Evolutionary conservation across 2,113 vertebrate species (phyloP), one percentile per base, ranked within the genome.

Genomic region (Gallinago jamesoni): DNA sequence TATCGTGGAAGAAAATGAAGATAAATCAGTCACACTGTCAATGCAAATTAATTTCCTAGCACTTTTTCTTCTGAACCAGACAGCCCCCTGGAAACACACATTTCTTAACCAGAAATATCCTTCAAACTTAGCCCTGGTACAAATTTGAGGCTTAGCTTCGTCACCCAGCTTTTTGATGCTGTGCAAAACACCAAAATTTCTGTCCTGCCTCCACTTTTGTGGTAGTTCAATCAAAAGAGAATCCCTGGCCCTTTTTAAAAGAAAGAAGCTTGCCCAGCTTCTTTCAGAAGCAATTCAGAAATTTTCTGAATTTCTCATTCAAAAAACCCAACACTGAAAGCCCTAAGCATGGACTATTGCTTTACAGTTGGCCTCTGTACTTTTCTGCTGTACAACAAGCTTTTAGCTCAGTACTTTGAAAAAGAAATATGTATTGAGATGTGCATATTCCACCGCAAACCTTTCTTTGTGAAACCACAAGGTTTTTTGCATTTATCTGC

Each of bases 11-110:
- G 84, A 82, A 92, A 94, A 94, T 90, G 37, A 95, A 91, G 37
- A 83, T 4, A 68, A 91, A 95, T 91, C 90, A 91, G 52, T 93
- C 83, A 93, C 55, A 21, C 47, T 96, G 83, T 84, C 93, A 92
- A 90, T 88, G 23, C 68, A 86, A 52, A 60, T 88, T 86, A 1
- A 86, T 94, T 83, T 92, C 68, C 68, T 74, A 67, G 33, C 47
- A 74, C n/a, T 77, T 95, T 93, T 87, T 91, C 72, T 87, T 89
- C 56, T 75, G 76, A 89, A 84, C 20, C 47, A 84, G 79, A 86
- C 52, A 84, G 52, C 14, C 5, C 50, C 12, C 56, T 81, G 41
- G n/a, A 96, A 93, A 78, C 37, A 55, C 47, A 59, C 6, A 72
- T 81, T 85, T 96, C 73, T 68, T 90, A 92, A 70, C 25, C 56